A percentile compares a stretch with the other conserved stretches of the same genome.
Conservation (phyloP, 2,113 vertebrate species). For the Zosterops japonicus region DNA sequence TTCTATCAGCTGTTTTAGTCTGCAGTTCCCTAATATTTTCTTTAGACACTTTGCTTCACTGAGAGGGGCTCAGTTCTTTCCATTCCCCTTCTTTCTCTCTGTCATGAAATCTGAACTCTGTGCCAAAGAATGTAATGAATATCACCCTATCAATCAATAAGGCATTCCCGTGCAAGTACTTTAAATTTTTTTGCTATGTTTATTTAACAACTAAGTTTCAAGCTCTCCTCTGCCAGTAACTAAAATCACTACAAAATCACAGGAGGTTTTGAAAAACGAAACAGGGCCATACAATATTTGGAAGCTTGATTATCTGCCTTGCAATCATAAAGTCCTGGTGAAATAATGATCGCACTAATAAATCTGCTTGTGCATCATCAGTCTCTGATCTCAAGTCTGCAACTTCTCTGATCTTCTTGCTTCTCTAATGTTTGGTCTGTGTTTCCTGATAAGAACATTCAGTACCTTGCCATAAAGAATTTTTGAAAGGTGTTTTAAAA, state of each 20-base stretch:
- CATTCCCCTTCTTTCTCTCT: background rate
- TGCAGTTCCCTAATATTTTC: background rate
- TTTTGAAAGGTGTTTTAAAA: background rate
- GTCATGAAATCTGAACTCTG: background rate
- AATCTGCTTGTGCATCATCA: background rate
- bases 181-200: background rate
- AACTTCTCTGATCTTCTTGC: background rate
- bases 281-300: background rate
- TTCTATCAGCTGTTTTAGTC: background rate
- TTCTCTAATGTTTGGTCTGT: background rate
- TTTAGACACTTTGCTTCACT: background rate
- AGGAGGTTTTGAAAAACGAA: background rate
- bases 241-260: background rate
- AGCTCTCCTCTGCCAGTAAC: background rate
- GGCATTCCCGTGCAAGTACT: background rate
- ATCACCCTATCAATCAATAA: background rate
- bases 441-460: background rate
- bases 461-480: background rate
- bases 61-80: background rate
- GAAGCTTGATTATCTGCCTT: background rate
- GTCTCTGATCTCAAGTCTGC: background rate
- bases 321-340: background rate
- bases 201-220: background rate
- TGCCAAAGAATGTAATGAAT: background rate
- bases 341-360: background rate